Evolutionary conservation across 2,888 invertebrate genomes (phyloP).

Genomic region (Ecliptopera silaceata): DNA sequence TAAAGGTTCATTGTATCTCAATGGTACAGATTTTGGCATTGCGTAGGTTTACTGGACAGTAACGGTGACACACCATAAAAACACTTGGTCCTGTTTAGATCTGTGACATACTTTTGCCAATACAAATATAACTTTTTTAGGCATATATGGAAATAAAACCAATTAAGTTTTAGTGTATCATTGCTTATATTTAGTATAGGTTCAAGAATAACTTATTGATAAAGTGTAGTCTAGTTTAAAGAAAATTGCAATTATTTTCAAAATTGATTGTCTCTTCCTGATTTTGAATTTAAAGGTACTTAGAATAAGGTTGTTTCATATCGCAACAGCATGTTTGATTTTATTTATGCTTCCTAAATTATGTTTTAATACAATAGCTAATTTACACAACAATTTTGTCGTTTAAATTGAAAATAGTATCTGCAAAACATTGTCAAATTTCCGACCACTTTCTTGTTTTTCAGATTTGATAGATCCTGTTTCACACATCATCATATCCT

Average conservation of each 20-base stretch:
- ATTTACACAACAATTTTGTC: background rate
- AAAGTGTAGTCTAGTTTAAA: too few relatives aligned
- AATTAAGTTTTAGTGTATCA: too few relatives aligned
- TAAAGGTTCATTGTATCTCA: background rate
- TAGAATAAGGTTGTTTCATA: too few relatives aligned
- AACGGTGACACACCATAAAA: conserved; percentile 37
- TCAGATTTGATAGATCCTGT: conserved; percentile 47
- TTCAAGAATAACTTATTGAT: too few relatives aligned
- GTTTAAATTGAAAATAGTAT: conserved; percentile 62
- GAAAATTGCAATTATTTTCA: background rate
- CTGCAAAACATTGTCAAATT: conserved; percentile 59
- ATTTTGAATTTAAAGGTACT: too few relatives aligned
- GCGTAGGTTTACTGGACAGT: conserved; percentile 39
- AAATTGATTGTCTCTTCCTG: too few relatives aligned
- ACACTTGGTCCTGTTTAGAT: background rate
- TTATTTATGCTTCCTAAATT: too few relatives aligned
- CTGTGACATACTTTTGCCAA: background rate
- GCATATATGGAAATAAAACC: background rate
- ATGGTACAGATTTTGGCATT: conserved; percentile 21
- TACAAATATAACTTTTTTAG: too few relatives aligned
- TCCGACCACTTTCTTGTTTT: conserved; percentile 47
- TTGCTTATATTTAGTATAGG: too few relatives aligned
- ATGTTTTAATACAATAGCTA: too few relatives aligned
- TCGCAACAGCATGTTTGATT: too few relatives aligned
- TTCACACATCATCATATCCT: conserved; percentile 69